Evolutionary conservation across 1,140 invertebrate species (phyloP).

Genomic region (Drosophila melanica): DNA sequence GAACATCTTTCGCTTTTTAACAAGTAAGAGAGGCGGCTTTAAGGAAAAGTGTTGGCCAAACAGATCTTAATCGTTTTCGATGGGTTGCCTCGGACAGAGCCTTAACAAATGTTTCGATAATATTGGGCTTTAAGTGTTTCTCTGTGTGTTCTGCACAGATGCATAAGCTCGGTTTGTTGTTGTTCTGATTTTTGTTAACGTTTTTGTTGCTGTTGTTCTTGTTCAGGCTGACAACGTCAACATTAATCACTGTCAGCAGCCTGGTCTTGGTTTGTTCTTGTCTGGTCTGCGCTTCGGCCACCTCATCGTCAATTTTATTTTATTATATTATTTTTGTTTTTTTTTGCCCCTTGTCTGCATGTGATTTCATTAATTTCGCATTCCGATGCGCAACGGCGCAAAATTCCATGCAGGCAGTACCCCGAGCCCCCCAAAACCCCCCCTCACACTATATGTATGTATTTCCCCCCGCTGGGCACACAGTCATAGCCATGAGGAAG

Average conservation of each 20-base stretch:
- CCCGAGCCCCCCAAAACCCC: neutral
- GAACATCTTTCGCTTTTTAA: slow-evolving; percentile 70
- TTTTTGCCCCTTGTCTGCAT: slow-evolving; percentile 52
- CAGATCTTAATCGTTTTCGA: slow-evolving; percentile 42
- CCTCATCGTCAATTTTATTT: slow-evolving; percentile 59
- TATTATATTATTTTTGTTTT: slow-evolving; percentile 13
- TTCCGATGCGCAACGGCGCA: slow-evolving; percentile 75
- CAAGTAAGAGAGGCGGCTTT: slow-evolving; percentile 23
- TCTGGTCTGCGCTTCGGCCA: slow-evolving; percentile 54
- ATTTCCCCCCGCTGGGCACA: neutral
- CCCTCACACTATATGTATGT: neutral
- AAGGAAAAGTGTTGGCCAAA: slow-evolving; percentile 47
- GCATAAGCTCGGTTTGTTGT: neutral
- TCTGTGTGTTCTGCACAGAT: slow-evolving; percentile 20
- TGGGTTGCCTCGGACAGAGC: slow-evolving; percentile 1
- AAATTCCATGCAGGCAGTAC: slow-evolving; percentile 57
- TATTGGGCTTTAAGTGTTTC: slow-evolving; percentile 40
- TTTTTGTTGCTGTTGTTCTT: slow-evolving; percentile 14
- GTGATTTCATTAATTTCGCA: slow-evolving; percentile 81
- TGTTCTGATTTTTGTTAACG: slow-evolving; percentile 11
- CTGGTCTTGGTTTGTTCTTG: slow-evolving; percentile 11
- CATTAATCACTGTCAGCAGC: slow-evolving; percentile 76
- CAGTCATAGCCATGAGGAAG: slow-evolving; percentile 61
- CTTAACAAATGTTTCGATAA: slow-evolving; percentile 39
- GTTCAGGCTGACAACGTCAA: slow-evolving; percentile 47